phyloP scores from a whole-genome alignment of 2,888 invertebrate genomes.

The Orthonevra nobilis region DNA sequence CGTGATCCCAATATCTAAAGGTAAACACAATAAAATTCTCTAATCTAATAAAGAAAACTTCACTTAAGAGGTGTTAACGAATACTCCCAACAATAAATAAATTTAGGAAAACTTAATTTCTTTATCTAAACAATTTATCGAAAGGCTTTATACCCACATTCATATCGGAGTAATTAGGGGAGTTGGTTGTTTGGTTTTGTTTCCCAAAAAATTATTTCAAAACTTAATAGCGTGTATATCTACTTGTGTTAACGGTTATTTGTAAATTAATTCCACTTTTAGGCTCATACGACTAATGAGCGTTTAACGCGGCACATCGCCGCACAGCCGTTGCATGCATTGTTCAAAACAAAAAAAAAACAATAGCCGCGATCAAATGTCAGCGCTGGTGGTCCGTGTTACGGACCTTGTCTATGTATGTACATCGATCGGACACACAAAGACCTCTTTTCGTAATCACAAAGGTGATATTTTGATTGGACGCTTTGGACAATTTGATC shows the following conservation, averaged over 20 bases:
- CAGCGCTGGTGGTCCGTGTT: constrained; percentile 52
- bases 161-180: constrained; percentile 3
- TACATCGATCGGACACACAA: constrained; percentile 20
- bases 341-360: constrained; percentile 37
- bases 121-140: constrained; percentile 21
- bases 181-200: neutral
- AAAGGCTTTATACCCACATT: neutral
- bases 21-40: constrained; percentile 13
- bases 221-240: constrained; percentile 41
- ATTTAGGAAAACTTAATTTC: constrained; percentile 41
- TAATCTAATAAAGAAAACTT: constrained; percentile 32
- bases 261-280: constrained; percentile 53
- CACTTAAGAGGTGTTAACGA: constrained; percentile 23
- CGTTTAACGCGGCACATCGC: constrained; percentile 53
- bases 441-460: constrained; percentile 46
- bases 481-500: constrained; percentile 41
- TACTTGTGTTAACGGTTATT: constrained; percentile 53
- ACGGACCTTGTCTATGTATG: neutral
- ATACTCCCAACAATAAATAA: constrained; percentile 20
- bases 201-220: constrained; percentile 28
- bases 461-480: constrained; percentile 61
- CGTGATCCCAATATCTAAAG: constrained; percentile 7
- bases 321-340: constrained; percentile 49
- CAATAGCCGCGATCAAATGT: constrained; percentile 47
- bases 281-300: constrained; percentile 37